Evolutionary conservation across 2,113 vertebrate species (phyloP).

Genomic region (Meriones unguiculatus): DNA sequence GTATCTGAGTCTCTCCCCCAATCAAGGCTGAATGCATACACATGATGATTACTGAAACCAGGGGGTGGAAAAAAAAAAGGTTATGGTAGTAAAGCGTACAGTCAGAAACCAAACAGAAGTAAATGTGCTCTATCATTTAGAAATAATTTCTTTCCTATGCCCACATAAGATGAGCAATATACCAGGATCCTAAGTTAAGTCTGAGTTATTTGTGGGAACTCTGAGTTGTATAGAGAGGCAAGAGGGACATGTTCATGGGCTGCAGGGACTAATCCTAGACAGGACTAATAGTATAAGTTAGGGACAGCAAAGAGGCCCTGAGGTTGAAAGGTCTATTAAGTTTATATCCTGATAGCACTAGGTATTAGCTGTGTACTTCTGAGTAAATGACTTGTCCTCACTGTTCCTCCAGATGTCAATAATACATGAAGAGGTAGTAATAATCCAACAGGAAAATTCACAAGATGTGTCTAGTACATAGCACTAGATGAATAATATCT

Average conservation of each 20-base stretch:
- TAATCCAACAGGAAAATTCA: conserved; percentile 9
- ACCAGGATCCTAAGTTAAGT: conserved; percentile 15
- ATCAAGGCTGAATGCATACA: conserved; percentile 95
- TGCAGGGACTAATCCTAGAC: neutral
- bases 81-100: conserved; percentile 28
- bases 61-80: conserved; percentile 28
- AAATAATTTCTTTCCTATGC: conserved; percentile 39
- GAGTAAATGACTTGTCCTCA: conserved; percentile 18
- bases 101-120: conserved; percentile 23
- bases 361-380: conserved; percentile 5
- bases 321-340: neutral
- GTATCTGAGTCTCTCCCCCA: conserved; percentile 91
- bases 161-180: conserved; percentile 32
- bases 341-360: conserved; percentile 37
- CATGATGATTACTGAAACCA: conserved; percentile 93
- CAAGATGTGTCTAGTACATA: neutral
- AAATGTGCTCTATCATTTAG: conserved; percentile 2
- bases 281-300: conserved; percentile 16
- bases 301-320: conserved; percentile 25
- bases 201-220: neutral
- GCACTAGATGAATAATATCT: neutral
- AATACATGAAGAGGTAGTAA: conserved; percentile 18
- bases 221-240: neutral
- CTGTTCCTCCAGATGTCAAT: conserved; percentile 24
- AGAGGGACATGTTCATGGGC: neutral